Evolutionary conservation across 2,113 vertebrate species (phyloP), one percentile per base, ranked within the genome.

Genomic region (Oryzias javanicus): DNA sequence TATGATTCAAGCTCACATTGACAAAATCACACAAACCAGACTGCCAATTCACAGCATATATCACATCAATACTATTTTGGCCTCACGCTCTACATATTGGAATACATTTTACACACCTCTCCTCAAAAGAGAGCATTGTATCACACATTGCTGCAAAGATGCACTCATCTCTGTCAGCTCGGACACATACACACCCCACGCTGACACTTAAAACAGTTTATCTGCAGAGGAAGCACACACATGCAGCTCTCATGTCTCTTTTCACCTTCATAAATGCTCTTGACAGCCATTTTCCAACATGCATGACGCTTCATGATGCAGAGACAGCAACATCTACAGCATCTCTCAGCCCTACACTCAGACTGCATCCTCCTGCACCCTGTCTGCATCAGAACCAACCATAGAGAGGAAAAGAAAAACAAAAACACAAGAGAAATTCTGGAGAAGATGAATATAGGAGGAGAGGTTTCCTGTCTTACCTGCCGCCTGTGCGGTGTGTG

Each of bases 381-480:
- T 60, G 14, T 41, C 45, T 60, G 46, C 51, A 35, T 20, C 12
- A 2, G 15, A 53, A 70, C 15, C 41, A 42, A 41, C 29, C 27
- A n/a, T 40, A 24, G 8, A 29, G 42, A n/a, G n/a, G n/a, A n/a
- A n/a, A n/a, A n/a, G n/a, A 55, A 40, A 24, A 13, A 59, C 50
- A 56, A 40, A 15, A 18, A 60, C 27, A 40, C n/a, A n/a, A 45
- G 14, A 20, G 16, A 5, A 55, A 17, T 17, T 35, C 27, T 16
- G 20, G 49, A 69, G 58, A 13, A 56, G 29, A 56, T 24, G 41
- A 55, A 68, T 70, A 63, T 41, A 70, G 58, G 52, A 68, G 67
- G 60, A 65, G 64, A 74, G 24, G 47, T 61, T 70, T 78, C 42
- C 59, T 72, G 67, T 68, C 60, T 89, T 91, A 91, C 90, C 90